Evolutionary conservation across 2,888 invertebrate genomes (phyloP).

Genomic region (Teinopalpus imperialis): DNA sequence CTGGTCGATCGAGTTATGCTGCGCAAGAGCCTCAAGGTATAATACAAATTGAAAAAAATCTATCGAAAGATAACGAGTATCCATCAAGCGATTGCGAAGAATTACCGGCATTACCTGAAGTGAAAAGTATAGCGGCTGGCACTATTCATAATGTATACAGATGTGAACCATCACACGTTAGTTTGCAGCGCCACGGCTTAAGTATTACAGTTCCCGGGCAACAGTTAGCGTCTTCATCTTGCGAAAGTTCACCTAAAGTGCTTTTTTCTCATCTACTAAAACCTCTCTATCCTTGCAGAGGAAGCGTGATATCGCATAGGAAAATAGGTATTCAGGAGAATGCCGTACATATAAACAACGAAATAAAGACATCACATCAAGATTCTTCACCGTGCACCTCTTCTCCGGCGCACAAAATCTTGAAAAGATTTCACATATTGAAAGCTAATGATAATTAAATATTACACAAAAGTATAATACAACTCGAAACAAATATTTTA

Average conservation of each 20-base stretch:
- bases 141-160: slow-evolving; percentile 44
- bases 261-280: slow-evolving; percentile 53
- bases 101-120: slow-evolving; percentile 53
- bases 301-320: slow-evolving; percentile 35
- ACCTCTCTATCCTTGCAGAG: slow-evolving; percentile 38
- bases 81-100: slow-evolving; percentile 41
- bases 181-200: slow-evolving; percentile 56
- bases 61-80: slow-evolving; percentile 32
- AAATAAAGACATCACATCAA: slow-evolving; percentile 34
- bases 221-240: slow-evolving; percentile 46
- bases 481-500: no score
- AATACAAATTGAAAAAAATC: slow-evolving; percentile 40
- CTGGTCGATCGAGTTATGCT: slow-evolving; percentile 47
- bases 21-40: slow-evolving; percentile 59
- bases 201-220: slow-evolving; percentile 42
- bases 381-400: slow-evolving; percentile 45
- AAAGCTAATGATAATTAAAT: slow-evolving; percentile 42
- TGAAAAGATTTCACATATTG: slow-evolving; percentile 57
- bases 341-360: not conserved
- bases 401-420: slow-evolving; percentile 55
- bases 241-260: slow-evolving; percentile 50
- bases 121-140: slow-evolving; percentile 37
- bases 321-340: slow-evolving; percentile 13
- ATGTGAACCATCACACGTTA: slow-evolving; percentile 56
- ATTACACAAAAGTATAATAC: not conserved